phyloP scores from a whole-genome alignment of 2,888 invertebrate genomes.

The Schrankia costaestrigalis region DNA sequence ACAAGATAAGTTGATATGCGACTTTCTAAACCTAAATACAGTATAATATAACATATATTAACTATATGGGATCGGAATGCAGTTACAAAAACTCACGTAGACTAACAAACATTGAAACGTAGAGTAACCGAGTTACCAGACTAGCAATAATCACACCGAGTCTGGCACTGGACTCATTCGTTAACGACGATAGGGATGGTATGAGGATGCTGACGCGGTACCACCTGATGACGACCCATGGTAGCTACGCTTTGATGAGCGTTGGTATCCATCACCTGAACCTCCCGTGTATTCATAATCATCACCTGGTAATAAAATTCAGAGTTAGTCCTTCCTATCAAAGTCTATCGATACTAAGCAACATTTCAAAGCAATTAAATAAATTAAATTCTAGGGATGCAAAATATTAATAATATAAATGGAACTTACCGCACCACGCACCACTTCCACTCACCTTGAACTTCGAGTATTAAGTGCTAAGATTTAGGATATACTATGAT shows the following conservation, averaged over 20 bases:
- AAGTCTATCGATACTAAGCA: slow-evolving; percentile 13
- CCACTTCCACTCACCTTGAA: slow-evolving; percentile 47
- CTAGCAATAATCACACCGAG: slow-evolving; percentile 17
- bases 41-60: slow-evolving; percentile 18
- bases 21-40: slow-evolving; percentile 26
- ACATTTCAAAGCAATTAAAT: slow-evolving; percentile 13
- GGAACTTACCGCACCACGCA: slow-evolving; percentile 77
- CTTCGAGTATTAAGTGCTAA: slow-evolving; percentile 13
- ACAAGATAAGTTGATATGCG: slow-evolving; percentile 30
- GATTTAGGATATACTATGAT: slow-evolving; percentile 18
- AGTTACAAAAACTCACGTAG: slow-evolving; percentile 22
- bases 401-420: slow-evolving; percentile 31
- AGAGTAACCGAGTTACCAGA: slow-evolving; percentile 31
- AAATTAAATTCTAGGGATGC: too few species aligned
- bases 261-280: slow-evolving; percentile 73
- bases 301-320: slow-evolving; percentile 52
- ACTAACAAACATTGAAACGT: slow-evolving; percentile 34
- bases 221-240: slow-evolving; percentile 58
- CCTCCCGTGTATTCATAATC: slow-evolving; percentile 76
- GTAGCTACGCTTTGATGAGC: slow-evolving; percentile 68
- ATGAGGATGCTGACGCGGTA: slow-evolving; percentile 66
- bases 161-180: slow-evolving; percentile 32
- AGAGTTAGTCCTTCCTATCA: slow-evolving; percentile 12
- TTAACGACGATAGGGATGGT: slow-evolving; percentile 76
- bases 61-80: slow-evolving; percentile 31